phyloP scores from a whole-genome alignment of 2,888 invertebrate genomes.

The Netelia inedita region DNA sequence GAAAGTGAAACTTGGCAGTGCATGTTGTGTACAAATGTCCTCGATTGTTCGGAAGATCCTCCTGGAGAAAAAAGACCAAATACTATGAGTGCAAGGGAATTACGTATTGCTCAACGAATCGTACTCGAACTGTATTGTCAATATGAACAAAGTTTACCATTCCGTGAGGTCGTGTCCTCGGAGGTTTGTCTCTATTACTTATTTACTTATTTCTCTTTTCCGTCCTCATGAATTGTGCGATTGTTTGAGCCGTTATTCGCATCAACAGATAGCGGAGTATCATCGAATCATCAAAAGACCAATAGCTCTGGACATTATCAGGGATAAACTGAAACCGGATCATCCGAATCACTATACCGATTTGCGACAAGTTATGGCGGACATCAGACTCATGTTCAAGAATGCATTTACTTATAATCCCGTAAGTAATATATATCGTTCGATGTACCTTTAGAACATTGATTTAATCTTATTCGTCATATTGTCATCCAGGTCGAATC shows the following conservation, averaged over 20 bases:
- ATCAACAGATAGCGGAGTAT: constrained; percentile 88
- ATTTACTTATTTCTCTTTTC: constrained; percentile 7
- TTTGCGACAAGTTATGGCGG: constrained; percentile 91
- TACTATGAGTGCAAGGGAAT: constrained; percentile 87
- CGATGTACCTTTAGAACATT: not conserved
- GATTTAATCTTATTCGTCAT: not conserved
- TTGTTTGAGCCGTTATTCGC: constrained; percentile 70
- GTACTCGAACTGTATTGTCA: constrained; percentile 96
- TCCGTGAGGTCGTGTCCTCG: constrained; percentile 93
- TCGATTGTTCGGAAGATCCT: constrained; percentile 87
- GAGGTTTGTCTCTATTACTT: constrained; percentile 87
- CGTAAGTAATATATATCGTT: constrained; percentile 87
- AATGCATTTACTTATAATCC: constrained; percentile 95
- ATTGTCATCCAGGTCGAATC: constrained; percentile 88
- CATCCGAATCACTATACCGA: constrained; percentile 91
- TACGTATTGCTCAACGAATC: constrained; percentile 92
- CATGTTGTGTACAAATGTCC: constrained; percentile 94
- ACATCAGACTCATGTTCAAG: constrained; percentile 94
- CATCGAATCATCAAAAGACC: constrained; percentile 91
- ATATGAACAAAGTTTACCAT: constrained; percentile 94
- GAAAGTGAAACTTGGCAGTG: constrained; percentile 97
- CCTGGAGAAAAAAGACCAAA: constrained; percentile 85
- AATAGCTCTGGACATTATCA: constrained; percentile 94
- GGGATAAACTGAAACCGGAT: constrained; percentile 92
- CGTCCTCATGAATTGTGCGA: constrained; percentile 76